Evolutionary conservation across 2,113 vertebrate genomes (phyloP), one percentile per base, ranked within the genome.

Genomic region (Megaptera novaeangliae): DNA sequence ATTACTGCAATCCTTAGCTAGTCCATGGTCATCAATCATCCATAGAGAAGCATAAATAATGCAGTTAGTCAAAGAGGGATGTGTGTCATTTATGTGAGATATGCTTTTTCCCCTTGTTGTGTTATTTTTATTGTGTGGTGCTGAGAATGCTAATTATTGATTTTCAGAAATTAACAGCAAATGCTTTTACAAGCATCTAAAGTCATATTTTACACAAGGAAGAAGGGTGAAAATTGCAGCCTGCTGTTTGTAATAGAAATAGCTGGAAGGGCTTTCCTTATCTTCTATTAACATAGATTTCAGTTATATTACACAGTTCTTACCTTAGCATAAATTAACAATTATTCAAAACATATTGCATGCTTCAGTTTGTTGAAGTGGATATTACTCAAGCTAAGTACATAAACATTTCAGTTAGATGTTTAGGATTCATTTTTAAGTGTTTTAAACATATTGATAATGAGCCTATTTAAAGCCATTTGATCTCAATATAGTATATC

Each of bases 291-390:
- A 96, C 95, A 97, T 95, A 97, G 98, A 96, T 97, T 98, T 98
- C 97, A 95, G 96, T 97, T 98, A 80, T 97, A 94, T 98, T 98
- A 93, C 36, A 13, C 95, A 97, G 97, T 97, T 98, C 96, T 98
- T 98, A 98, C 97, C 91, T 96, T 94, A 98, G 98, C 97, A 98
- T 98, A 98, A 98, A 98, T 98, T 98, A 98, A 96, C 98, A 98
- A 68, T 98, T 98, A 98, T 98, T 98, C 98, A 98, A 96, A 98
- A 91, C 96, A 95, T 96, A 97, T 88, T 95, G 95, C 95, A 85
- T 96, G 78, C 68, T 95, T 95, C 78, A 94, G 2, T 98, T 98
- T 98, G 94, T 97, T 97, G 90, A 74, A 98, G 95, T 91, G 95
- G 97, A 66, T 97, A 98, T 97, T 97, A 97, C 94, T 98, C 97